Base-by-base conservation (phyloP, 1,140 invertebrate species). In the Drosophila tristis region DNA sequence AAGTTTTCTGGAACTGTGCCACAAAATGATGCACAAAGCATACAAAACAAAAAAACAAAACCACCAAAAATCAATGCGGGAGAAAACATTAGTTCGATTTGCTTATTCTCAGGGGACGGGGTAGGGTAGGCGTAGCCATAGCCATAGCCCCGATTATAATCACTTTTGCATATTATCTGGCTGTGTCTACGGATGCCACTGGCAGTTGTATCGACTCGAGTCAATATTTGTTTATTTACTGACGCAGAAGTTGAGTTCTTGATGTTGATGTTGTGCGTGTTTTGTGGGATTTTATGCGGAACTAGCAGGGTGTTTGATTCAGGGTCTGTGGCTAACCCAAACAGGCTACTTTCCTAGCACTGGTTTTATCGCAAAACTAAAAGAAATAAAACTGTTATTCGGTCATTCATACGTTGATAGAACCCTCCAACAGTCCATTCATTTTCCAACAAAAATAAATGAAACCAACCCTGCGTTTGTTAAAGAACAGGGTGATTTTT, bases 221-320 rank as follows among this genome's bases (percentile, higher is more conserved):
- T 77, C 72, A 87, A 87, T 87, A 89, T 89, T 87, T 87, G 84
- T 87, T 87, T 89, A 89, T 87, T 76, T 89, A 78, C 82, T 79
- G 79, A 82, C 75, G 84, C 77, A 71, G 43, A 79, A 72, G 58
- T 78, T 81, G 57, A 50, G 44, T 63, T 73, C 67, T 43, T 78
- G 75, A 57, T 78, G 75, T 47, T 73, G 76, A 54, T 78, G 61
- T 70, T 72, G 47, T 57, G 62, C 59, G 74, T 78, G 48, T 65
- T 76, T 59, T 23, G 42, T 23, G 43, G 50, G 61, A 63, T 77
- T 74, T 81, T 43, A 56, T 66, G 71, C 55, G 48, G 50, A 64
- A 42, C 2, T 20, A 43, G 56, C 53, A 57, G 71, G 71, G 71
- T 74, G 45, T 15, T 4, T 31, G 23, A 11, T 15, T 31, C 47